phyloP scores from a whole-genome alignment of 2,113 vertebrate species.

The Eubucco bourcierii region DNA sequence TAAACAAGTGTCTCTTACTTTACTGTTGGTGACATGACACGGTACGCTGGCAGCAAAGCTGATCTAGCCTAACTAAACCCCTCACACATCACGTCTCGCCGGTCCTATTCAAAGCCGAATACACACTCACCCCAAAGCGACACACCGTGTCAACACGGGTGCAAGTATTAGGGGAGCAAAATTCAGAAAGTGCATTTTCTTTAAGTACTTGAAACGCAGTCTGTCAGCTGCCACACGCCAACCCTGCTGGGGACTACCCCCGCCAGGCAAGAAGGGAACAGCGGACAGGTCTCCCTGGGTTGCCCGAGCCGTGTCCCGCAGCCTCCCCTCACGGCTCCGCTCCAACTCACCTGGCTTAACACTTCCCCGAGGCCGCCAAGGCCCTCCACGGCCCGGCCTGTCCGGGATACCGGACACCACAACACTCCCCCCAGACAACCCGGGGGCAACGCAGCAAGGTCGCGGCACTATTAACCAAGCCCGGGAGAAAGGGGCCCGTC shows the following conservation, averaged over 20 bases:
- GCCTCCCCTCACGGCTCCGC: not conserved
- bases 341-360: not conserved
- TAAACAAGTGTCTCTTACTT: accelerated
- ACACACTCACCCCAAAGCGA: accelerated
- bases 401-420: not conserved
- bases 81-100: not conserved
- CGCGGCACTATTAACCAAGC: not conserved
- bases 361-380: not conserved
- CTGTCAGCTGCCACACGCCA: not conserved
- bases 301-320: not conserved
- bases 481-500: not conserved
- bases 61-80: not conserved
- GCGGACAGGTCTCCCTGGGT: not conserved
- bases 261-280: too few species aligned
- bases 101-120: accelerated
- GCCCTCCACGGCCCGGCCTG: not conserved
- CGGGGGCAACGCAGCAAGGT: not conserved
- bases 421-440: not conserved
- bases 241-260: not conserved
- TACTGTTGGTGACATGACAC: accelerated
- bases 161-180: accelerated
- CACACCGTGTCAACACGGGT: accelerated
- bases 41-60: accelerated
- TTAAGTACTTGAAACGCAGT: not conserved
- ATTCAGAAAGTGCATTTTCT: not conserved